phyloP scores from a whole-genome alignment of 2,888 invertebrate species.

The Orthosia gracilis region DNA sequence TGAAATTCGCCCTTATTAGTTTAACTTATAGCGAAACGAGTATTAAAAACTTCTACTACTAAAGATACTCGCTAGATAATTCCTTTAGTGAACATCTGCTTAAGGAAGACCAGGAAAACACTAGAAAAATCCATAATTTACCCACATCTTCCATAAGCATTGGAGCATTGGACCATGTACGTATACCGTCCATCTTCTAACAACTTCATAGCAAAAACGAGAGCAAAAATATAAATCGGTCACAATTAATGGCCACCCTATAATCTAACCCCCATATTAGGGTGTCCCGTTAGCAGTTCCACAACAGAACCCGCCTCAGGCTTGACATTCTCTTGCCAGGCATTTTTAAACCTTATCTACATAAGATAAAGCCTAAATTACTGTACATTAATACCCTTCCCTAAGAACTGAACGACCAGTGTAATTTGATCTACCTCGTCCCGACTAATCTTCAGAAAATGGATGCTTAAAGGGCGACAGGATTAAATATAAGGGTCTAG shows the following conservation, averaged over 20 bases:
- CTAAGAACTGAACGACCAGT: constrained; percentile 34
- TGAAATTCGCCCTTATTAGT: no score
- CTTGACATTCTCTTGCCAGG: constrained; percentile 27
- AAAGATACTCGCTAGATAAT: background rate
- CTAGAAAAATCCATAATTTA: constrained; percentile 4
- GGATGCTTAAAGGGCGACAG: constrained; percentile 7
- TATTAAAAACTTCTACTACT: no score
- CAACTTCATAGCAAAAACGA: constrained; percentile 45
- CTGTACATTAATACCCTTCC: constrained; percentile 27
- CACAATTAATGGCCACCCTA: constrained; percentile 69
- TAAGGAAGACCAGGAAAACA: background rate
- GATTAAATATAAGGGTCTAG: constrained; percentile 49
- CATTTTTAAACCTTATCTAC: constrained; percentile 52
- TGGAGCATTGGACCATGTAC: constrained; percentile 31
- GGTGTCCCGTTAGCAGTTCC: constrained; percentile 75
- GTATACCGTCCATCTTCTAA: constrained; percentile 44
- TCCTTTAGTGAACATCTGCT: background rate
- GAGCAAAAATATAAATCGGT: constrained; percentile 59
- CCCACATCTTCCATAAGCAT: constrained; percentile 21
- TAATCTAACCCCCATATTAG: constrained; percentile 79
- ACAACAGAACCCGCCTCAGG: constrained; percentile 51
- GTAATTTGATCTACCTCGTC: constrained; percentile 42
- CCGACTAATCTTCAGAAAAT: constrained; percentile 38
- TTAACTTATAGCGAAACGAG: no score
- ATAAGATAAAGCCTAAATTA: constrained; percentile 53